A percentile compares a stretch with the other conserved stretches of the same genome.
phyloP scores from a whole-genome alignment of 2,888 invertebrate genomes.

The Hybos culiciformis region DNA sequence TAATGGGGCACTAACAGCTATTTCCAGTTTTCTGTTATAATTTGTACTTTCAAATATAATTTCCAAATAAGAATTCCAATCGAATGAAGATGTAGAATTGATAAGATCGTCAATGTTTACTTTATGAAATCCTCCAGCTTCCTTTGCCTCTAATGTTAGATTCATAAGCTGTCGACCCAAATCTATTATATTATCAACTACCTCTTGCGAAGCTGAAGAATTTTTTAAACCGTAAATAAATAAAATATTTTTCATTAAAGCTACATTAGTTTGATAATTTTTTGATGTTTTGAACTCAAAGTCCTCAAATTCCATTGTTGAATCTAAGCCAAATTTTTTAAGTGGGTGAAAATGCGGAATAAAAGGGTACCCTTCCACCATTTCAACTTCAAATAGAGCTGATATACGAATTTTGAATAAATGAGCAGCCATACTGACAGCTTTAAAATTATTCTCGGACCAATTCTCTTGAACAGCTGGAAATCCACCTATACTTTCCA shows the following conservation, averaged over 20 bases:
- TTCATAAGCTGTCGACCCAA: not conserved
- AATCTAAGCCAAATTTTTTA: not conserved
- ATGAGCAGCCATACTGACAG: not conserved
- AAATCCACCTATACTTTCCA: not conserved
- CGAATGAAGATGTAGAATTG: not conserved
- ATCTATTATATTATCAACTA: not conserved
- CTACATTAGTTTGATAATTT: not conserved
- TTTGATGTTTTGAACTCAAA: not conserved
- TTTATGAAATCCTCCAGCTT: not conserved
- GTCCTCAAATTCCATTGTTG: not conserved
- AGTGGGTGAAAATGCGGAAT: not conserved
- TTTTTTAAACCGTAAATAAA: not conserved
- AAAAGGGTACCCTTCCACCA: not conserved
- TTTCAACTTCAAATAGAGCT: not conserved
- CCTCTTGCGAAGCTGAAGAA: not conserved
- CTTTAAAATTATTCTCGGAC: not conserved
- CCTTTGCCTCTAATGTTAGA: not conserved
- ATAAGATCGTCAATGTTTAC: not conserved
- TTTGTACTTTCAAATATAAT: not conserved
- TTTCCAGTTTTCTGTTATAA: not conserved
- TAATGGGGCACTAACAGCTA: not conserved
- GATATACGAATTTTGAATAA: not conserved
- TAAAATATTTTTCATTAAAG: not conserved
- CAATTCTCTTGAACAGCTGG: not conserved
- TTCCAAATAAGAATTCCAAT: constrained; percentile 3